Base-by-base conservation (phyloP, 2,888 invertebrate species). In the Lithodes maja region DNA sequence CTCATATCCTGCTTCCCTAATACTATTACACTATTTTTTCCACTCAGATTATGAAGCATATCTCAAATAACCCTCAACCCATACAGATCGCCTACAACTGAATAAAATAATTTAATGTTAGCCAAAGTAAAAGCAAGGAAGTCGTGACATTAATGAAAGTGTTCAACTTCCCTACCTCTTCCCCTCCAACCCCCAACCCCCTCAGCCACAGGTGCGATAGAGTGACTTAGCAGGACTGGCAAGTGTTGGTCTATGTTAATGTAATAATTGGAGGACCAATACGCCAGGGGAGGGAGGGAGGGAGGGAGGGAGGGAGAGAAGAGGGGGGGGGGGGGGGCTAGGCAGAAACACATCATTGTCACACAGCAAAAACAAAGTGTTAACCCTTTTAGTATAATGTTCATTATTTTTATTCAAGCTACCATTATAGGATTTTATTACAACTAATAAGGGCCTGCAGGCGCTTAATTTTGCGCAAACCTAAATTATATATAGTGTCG, bases 221-320 rank as follows among this genome's bases (percentile, higher is more conserved):
- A 71, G 50, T 83, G 83, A 83, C 69, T 33, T 17, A 50, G 83
- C 69, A 52, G 12, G 15, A 53, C 2, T 50, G n/a, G 49, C 52
- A 15, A 83, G 83, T 83, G 69, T 83, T 83, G 83, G 74, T 7
- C 49, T 33, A 83, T 83, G 83, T 74, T 17, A 83, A 83, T 83
- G 83, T 83, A 9, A 83, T 83, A 83, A 83, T 83, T 71, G 71
- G 83, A 83, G 83, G 50, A 50, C 33, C 49, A 52, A 49, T 61
- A 7, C 12, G 12, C 12, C 12, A 61, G 61, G 3, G 74, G n/a
- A 12, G 3, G n/a, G 74, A 17, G n/a, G n/a, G n/a, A 17, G 74
- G n/a, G 33, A 74, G 15, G 74, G 33, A n/a, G 74, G n/a, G 74
- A n/a, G n/a, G 74, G 33, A 74, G 3, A 0, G 33, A 74, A 5